phyloP scores from a whole-genome alignment of 2,797 vertebrate genomes.

The Vespertilio murinus region DNA sequence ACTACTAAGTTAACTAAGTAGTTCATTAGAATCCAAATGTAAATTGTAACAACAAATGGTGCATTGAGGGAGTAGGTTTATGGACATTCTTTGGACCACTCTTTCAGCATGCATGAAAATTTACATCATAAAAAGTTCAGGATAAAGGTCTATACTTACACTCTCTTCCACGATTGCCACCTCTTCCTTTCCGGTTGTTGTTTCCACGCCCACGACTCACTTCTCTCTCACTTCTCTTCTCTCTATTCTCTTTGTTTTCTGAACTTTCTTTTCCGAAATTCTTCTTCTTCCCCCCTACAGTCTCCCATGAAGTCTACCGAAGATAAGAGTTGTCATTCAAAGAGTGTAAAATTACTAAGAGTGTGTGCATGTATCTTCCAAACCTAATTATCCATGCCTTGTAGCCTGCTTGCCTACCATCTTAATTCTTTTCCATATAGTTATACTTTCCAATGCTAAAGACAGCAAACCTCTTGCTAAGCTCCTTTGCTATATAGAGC shows the following conservation, averaged over 20 bases:
- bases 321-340: conserved; percentile 44
- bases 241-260: conserved; percentile 96
- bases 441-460: conserved; percentile 1
- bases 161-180: conserved; percentile 89
- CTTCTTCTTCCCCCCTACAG: conserved; percentile 97
- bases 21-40: not conserved
- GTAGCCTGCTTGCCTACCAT: not conserved
- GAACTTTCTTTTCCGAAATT: conserved; percentile 91
- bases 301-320: conserved; percentile 96
- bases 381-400: not conserved
- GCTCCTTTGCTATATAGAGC: not conserved
- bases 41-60: not conserved
- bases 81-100: not conserved
- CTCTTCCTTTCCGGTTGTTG: conserved; percentile 90
- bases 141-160: conserved; percentile 82
- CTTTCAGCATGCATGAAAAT: not conserved
- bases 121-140: not conserved
- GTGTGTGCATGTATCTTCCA: not conserved
- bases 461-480: not conserved
- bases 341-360: not conserved
- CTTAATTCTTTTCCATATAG: conserved; percentile 10
- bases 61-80: not conserved
- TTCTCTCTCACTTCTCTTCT: conserved; percentile 94
- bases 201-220: conserved; percentile 88
- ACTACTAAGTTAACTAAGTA: not conserved